A percentile compares a stretch with the other conserved stretches of the same genome.
phyloP scores from a whole-genome alignment of 2,888 invertebrate species.

The Neoascia interrupta region DNA sequence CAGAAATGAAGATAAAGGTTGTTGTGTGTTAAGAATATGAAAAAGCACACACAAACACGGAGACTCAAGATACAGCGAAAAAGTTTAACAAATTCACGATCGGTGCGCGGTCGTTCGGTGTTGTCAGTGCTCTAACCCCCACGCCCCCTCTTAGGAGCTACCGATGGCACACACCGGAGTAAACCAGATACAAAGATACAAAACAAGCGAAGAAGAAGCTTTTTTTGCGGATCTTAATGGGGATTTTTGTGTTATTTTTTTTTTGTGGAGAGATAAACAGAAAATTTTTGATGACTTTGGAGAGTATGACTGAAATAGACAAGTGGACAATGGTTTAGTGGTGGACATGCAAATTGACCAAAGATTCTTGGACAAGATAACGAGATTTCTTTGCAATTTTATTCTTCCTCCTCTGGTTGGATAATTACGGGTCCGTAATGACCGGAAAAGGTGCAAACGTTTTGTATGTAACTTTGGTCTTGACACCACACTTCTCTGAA shows the following conservation, averaged over 20 bases:
- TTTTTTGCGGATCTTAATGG: slow-evolving; percentile 34
- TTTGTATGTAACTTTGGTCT: slow-evolving; percentile 55
- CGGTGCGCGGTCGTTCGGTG: background rate
- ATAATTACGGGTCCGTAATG: slow-evolving; percentile 56
- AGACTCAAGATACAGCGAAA: slow-evolving; percentile 28
- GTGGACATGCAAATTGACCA: slow-evolving; percentile 39
- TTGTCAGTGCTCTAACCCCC: too few species aligned
- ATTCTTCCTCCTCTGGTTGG: slow-evolving; percentile 8
- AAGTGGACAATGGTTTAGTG: slow-evolving; percentile 44
- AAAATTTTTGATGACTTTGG: slow-evolving; percentile 14
- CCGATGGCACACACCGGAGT: too few species aligned
- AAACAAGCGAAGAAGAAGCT: slow-evolving; percentile 41
- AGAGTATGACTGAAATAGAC: slow-evolving; percentile 20
- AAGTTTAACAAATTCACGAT: slow-evolving; percentile 67
- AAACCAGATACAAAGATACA: slow-evolving; percentile 47
- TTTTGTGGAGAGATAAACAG: background rate
- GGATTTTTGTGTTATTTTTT: slow-evolving; percentile 1
- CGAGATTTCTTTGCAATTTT: slow-evolving; percentile 17
- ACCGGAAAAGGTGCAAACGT: slow-evolving; percentile 63
- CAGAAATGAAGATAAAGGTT: slow-evolving; percentile 53
- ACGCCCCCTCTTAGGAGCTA: slow-evolving; percentile 22
- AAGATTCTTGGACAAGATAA: slow-evolving; percentile 51
- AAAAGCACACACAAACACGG: slow-evolving; percentile 11
- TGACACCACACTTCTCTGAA: slow-evolving; percentile 36
- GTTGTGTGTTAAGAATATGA: slow-evolving; percentile 57